Conservation (phyloP, 2,888 invertebrate species). For the Amorpha juglandis region DNA sequence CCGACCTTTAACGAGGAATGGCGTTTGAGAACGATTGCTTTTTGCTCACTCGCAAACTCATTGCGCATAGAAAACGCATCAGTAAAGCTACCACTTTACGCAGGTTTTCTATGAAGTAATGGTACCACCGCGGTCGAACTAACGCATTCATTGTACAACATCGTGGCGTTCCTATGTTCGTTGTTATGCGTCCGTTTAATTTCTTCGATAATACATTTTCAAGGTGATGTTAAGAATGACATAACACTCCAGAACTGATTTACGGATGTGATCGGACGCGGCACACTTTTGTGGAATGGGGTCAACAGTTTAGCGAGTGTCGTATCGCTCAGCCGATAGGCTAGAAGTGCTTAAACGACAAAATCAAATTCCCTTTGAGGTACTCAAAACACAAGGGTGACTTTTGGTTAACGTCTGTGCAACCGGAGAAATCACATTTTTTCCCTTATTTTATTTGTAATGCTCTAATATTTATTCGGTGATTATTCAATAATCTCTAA, state of each 20-base stretch:
- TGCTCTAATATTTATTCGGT: too few relatives aligned
- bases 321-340: constrained; percentile 27
- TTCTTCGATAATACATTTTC: neutral
- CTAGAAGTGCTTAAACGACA: constrained; percentile 32
- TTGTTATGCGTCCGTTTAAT: neutral
- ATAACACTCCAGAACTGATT: neutral
- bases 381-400: constrained; percentile 7
- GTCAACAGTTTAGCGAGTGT: constrained; percentile 33
- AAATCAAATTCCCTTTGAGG: constrained; percentile 32
- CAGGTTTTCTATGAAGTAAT: too few relatives aligned
- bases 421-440: neutral
- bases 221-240: neutral
- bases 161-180: neutral
- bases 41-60: too few relatives aligned
- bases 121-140: too few relatives aligned
- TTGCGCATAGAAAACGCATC: too few relatives aligned
- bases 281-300: constrained; percentile 24
- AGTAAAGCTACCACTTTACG: too few relatives aligned
- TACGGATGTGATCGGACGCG: neutral
- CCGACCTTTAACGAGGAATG: too few relatives aligned
- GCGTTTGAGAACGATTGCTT: too few relatives aligned
- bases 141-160: too few relatives aligned
- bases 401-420: neutral
- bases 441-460: neutral
- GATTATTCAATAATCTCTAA: too few relatives aligned